phyloP scores from a whole-genome alignment of 1,140 invertebrate genomes.

The Dryas iulia region DNA sequence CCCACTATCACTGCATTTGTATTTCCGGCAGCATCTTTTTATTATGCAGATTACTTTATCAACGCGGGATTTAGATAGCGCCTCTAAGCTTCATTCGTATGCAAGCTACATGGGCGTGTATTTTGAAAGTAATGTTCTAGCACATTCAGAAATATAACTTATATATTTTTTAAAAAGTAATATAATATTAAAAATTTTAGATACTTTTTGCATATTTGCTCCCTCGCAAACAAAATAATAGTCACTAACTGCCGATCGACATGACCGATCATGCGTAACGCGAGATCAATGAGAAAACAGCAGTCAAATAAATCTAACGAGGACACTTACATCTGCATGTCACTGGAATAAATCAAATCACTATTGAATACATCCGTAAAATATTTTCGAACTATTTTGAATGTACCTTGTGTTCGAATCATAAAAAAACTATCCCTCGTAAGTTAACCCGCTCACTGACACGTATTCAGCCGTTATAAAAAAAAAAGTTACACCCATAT shows the following conservation, averaged over 20 bases:
- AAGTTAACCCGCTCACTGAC: slow-evolving; percentile 76
- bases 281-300: slow-evolving; percentile 70
- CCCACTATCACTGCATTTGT: slow-evolving; percentile 64
- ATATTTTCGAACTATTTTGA: slow-evolving; percentile 79
- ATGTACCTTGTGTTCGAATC: slow-evolving; percentile 51
- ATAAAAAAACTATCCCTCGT: slow-evolving; percentile 57
- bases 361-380: slow-evolving; percentile 76
- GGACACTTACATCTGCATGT: slow-evolving; percentile 76
- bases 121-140: not conserved
- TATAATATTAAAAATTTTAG: too few species aligned
- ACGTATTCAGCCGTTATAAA: slow-evolving; percentile 66
- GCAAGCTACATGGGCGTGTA: slow-evolving; percentile 27
- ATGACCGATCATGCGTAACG: slow-evolving; percentile 75
- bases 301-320: slow-evolving; percentile 79
- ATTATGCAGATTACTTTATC: slow-evolving; percentile 77
- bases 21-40: slow-evolving; percentile 70
- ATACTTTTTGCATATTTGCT: not conserved
- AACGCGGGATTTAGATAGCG: slow-evolving; percentile 57
- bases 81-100: slow-evolving; percentile 48
- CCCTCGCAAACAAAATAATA: slow-evolving; percentile 44
- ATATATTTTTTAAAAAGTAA: too few species aligned
- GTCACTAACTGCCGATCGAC: slow-evolving; percentile 73
- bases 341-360: slow-evolving; percentile 79
- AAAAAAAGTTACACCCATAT: slow-evolving; percentile 79
- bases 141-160: not conserved